Conservation (phyloP, 92 coral and sea anemone species). For the Epizoanthus ramosus region DNA sequence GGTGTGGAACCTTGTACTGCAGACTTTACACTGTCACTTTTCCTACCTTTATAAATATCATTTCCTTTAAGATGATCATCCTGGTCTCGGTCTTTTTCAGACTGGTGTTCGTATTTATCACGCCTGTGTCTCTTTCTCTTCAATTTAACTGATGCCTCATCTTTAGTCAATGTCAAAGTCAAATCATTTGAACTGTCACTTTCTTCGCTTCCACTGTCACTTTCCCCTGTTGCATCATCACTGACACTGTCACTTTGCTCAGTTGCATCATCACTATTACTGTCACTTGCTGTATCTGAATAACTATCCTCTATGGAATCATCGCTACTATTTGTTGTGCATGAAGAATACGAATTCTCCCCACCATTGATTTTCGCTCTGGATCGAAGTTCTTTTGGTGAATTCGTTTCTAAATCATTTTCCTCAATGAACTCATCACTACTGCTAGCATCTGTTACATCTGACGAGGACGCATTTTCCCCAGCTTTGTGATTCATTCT, state of each 20-base stretch:
- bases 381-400: no score
- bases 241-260: slow-evolving; percentile 2
- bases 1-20: background rate
- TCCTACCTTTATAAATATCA: background rate
- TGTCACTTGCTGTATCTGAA: background rate
- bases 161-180: background rate
- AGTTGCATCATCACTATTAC: background rate
- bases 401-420: background rate
- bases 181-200: background rate
- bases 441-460: background rate
- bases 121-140: background rate
- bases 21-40: background rate
- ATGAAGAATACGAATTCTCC: background rate
- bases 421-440: background rate
- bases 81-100: background rate
- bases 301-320: background rate
- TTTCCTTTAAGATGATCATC: background rate
- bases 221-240: background rate
- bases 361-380: no score
- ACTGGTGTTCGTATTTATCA: background rate
- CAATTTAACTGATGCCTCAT: background rate
- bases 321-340: background rate
- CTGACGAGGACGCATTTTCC: background rate
- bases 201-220: background rate
- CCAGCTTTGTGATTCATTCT: background rate